Evolutionary conservation across 2,797 vertebrate genomes (phyloP).

Genomic region (Paramormyrops hopkinsi): DNA sequence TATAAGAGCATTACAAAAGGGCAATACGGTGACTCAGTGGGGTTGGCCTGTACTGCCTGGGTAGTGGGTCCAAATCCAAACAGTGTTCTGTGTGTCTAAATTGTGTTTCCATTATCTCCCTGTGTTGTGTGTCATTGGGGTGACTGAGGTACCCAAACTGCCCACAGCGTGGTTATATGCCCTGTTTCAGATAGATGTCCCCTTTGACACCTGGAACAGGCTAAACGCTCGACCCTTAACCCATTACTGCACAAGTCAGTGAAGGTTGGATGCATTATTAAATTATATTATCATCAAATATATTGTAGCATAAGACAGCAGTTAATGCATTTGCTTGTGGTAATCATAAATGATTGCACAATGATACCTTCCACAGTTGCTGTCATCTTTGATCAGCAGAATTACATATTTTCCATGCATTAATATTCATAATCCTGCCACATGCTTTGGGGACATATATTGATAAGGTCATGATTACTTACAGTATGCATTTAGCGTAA

Average conservation of each 20-base stretch:
- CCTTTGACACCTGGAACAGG: background rate
- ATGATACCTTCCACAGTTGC: background rate
- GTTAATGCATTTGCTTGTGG: background rate
- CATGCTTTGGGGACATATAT: slow-evolving; percentile 1
- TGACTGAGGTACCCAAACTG: background rate
- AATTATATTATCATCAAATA: background rate
- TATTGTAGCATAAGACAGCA: background rate
- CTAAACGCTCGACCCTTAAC: background rate
- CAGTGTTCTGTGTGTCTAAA: background rate
- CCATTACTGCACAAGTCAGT: background rate
- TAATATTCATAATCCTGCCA: slow-evolving; percentile 12
- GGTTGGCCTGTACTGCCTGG: background rate
- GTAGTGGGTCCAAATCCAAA: background rate
- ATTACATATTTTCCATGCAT: slow-evolving; percentile 2
- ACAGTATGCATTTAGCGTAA: background rate
- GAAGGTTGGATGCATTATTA: background rate
- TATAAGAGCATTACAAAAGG: background rate
- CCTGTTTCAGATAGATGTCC: background rate
- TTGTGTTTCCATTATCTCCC: background rate
- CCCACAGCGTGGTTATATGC: background rate
- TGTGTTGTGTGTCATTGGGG: background rate
- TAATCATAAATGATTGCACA: background rate
- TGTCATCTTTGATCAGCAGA: slow-evolving; percentile 6
- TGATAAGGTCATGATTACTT: slow-evolving; percentile 9
- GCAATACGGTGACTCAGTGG: background rate